Percentiles rank a stretch among this genome's conserved stretches.
Conservation (phyloP, 1,140 invertebrate species). For the Drosophila ironensis region DNA sequence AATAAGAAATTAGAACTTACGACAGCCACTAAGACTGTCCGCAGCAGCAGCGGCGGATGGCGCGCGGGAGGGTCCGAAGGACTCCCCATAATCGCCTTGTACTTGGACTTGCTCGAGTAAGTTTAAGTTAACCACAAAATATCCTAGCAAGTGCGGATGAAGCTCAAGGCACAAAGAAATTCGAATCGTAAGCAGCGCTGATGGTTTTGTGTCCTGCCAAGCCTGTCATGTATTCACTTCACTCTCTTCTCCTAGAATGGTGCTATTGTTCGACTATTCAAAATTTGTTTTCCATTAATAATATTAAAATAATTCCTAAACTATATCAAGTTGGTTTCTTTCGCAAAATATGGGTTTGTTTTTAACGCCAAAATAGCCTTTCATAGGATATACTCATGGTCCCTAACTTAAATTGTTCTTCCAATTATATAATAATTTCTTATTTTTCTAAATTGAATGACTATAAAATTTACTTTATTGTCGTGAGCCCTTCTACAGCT, state of each 20-base stretch:
- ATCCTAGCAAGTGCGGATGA: conserved; percentile 37
- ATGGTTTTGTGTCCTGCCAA: conserved; percentile 34
- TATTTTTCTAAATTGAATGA: no score
- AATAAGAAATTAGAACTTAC: conserved; percentile 80
- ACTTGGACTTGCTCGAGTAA: conserved; percentile 48
- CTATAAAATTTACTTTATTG: no score
- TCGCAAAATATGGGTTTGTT: background rate
- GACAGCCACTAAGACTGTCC: conserved; percentile 78
- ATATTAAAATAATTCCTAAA: background rate
- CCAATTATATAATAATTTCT: background rate
- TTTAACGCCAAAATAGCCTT: no score
- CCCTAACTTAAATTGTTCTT: background rate
- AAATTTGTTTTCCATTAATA: no score
- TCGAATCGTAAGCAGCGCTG: conserved; percentile 24
- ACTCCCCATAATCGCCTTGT: conserved; percentile 69
- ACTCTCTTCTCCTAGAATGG: no score
- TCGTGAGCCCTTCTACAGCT: no score
- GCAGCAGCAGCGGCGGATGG: conserved; percentile 37
- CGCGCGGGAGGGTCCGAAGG: background rate
- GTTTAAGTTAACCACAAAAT: conserved; percentile 68
- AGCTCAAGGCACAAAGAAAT: background rate
- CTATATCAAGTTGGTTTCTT: background rate
- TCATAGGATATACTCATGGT: no score
- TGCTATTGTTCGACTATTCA: no score
- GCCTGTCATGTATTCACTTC: conserved; percentile 2